phyloP scores from a whole-genome alignment of 1,140 invertebrate genomes.

The Chionoecetes opilio region DNA sequence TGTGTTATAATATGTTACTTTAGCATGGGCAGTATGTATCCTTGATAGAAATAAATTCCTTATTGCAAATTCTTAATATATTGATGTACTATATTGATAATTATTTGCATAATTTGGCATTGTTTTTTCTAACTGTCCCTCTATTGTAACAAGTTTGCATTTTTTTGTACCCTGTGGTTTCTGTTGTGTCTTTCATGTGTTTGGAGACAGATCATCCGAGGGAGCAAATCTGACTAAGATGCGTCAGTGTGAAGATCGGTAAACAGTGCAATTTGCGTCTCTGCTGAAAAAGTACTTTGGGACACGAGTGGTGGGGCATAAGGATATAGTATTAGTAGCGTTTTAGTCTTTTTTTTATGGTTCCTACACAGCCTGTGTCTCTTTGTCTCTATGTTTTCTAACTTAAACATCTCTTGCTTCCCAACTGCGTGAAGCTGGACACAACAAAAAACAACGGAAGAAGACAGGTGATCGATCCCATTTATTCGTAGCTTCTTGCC shows the following conservation, averaged over 20 bases:
- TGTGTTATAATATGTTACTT: conserved; percentile 57
- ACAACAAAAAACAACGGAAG: conserved; percentile 75
- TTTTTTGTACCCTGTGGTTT: background rate
- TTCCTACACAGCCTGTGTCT: conserved; percentile 45
- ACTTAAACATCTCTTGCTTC: conserved; percentile 66
- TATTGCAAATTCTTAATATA: conserved; percentile 22
- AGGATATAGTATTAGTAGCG: conserved; percentile 32
- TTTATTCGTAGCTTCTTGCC: conserved; percentile 45
- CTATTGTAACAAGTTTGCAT: background rate
- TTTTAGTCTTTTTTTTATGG: conserved; percentile 53
- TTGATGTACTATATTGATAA: conserved; percentile 10
- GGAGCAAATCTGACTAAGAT: background rate
- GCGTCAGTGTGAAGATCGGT: background rate
- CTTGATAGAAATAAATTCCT: conserved; percentile 44
- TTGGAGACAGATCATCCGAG: background rate
- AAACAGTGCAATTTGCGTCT: background rate
- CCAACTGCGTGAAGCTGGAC: conserved; percentile 70
- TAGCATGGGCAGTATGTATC: conserved; percentile 31
- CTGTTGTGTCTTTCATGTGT: background rate
- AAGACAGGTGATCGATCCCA: conserved; percentile 73
- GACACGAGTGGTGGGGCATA: background rate
- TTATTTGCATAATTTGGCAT: conserved; percentile 12
- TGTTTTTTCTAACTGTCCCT: conserved; percentile 7
- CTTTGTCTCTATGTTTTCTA: conserved; percentile 59
- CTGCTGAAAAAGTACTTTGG: background rate